Base-by-base conservation (phyloP, 2,888 invertebrate genomes). In the Pristionchus fissidentatus region DNA sequence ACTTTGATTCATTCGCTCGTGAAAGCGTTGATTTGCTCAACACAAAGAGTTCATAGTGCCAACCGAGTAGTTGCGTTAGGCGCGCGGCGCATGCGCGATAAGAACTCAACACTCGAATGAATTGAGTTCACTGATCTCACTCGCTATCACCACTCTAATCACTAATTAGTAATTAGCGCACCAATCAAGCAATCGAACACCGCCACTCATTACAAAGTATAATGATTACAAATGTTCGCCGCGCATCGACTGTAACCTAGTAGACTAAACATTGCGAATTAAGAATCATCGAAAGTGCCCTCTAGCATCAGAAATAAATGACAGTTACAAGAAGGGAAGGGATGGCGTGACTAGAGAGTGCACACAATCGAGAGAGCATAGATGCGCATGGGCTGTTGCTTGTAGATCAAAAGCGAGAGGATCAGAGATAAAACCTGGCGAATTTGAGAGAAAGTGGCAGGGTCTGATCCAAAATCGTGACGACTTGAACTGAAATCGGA, bases 351-450 rank as follows among this genome's bases (percentile, higher is more conserved):
- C 49, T 10, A 49, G 10, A 49, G 49, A 49, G 10, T 49, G 49
- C 10, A 73, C 43, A 73, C 22, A 1, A 43, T 8, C 26, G 73
- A 41, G n/a, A 66, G 32, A 38, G 19, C 26, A 10, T 41, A 46
- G 46, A 29, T 49, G 43, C 46, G 29, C 19, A 46, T 46, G 15
- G 8, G 35, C 46, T 46, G 75, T 19, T 13, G n/a, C 29, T 62
- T 29, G 2, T 41, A 43, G 70, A 26, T 15, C 41, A 38, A 81
- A 57, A 73, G 55, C n/a, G n/a, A n/a, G n/a, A n/a, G n/a, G n/a
- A 60, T 35, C 62, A 57, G 79, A 75, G 82, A 84, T 81, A 84
- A 78, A 83, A 85, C 43, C 75, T 10, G n/a, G n/a, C n/a, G 75
- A 46, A 43, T 5, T n/a, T n/a, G n/a, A 26, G 38, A 13, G 66